Conservation (phyloP, 2,888 invertebrate species). For the Andrena camellia region DNA sequence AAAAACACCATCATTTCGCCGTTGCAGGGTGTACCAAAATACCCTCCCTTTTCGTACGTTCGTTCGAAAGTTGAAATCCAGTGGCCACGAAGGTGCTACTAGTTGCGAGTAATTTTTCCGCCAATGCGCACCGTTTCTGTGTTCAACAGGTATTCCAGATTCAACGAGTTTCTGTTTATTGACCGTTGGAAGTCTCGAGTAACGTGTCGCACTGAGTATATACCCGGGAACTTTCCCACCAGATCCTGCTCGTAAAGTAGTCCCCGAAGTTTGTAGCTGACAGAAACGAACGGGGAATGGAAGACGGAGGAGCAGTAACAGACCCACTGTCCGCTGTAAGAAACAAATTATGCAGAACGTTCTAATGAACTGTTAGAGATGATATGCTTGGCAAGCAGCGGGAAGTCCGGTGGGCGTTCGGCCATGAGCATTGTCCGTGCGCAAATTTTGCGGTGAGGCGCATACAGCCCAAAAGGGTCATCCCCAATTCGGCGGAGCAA, state of each 20-base stretch:
- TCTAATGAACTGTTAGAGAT: slow-evolving; percentile 17
- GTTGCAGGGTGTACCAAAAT: neutral
- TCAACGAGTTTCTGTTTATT: slow-evolving; percentile 26
- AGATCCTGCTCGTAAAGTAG: neutral
- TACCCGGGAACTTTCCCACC: neutral
- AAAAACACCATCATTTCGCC: slow-evolving; percentile 38
- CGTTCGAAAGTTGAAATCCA: neutral
- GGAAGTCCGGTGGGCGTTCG: neutral
- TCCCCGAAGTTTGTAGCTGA: neutral
- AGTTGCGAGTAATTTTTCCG: neutral
- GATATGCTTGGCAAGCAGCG: slow-evolving; percentile 1
- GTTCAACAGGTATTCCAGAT: slow-evolving; percentile 35
- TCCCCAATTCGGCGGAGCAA: slow-evolving; percentile 56
- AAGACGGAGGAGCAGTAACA: neutral
- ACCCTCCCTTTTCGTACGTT: neutral
- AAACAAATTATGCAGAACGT: slow-evolving; percentile 18
- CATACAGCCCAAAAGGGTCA: slow-evolving; percentile 16
- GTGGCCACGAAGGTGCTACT: no score
- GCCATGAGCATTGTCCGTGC: slow-evolving; percentile 15
- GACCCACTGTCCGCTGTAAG: neutral
- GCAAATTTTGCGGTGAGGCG: neutral
- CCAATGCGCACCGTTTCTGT: neutral
- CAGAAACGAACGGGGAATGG: neutral
- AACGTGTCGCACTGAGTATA: neutral
- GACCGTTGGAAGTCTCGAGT: neutral